phyloP scores from a whole-genome alignment of 2,797 vertebrate species.

The Cyprinella venusta region DNA sequence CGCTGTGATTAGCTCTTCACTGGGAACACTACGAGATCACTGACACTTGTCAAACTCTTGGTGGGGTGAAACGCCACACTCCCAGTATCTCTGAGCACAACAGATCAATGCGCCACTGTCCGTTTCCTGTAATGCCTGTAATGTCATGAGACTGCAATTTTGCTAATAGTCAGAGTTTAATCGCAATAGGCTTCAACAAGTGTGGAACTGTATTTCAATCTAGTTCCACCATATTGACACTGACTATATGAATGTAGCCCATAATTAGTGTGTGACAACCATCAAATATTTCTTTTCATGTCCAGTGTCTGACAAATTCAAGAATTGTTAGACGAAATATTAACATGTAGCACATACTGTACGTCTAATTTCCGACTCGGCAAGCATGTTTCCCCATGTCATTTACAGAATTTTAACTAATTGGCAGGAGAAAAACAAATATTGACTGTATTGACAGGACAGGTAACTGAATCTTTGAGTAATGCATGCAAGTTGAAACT shows the following conservation, averaged over 20 bases:
- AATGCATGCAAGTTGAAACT: neutral
- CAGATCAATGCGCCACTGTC: slow-evolving; percentile 69
- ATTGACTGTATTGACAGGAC: neutral
- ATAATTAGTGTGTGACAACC: neutral
- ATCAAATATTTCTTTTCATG: neutral
- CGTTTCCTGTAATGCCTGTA: slow-evolving; percentile 51
- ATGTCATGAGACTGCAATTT: slow-evolving; percentile 64
- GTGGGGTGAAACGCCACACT: slow-evolving; percentile 25
- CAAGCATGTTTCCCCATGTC: neutral
- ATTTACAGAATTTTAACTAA: neutral
- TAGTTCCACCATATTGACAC: slow-evolving; percentile 10
- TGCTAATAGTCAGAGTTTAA: slow-evolving; percentile 52
- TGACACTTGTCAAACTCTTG: slow-evolving; percentile 74
- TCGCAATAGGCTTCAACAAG: slow-evolving; percentile 35
- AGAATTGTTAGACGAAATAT: neutral
- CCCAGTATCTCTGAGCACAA: slow-evolving; percentile 57
- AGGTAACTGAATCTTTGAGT: neutral
- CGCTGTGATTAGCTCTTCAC: slow-evolving; percentile 77
- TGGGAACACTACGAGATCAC: slow-evolving; percentile 69
- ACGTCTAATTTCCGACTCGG: neutral
- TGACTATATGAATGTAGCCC: neutral
- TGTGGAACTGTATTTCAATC: neutral
- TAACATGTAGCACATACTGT: neutral
- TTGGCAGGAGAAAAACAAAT: neutral
- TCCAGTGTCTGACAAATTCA: neutral